Conservation (phyloP, 2,797 vertebrate species). For the Serranus cabrilla region DNA sequence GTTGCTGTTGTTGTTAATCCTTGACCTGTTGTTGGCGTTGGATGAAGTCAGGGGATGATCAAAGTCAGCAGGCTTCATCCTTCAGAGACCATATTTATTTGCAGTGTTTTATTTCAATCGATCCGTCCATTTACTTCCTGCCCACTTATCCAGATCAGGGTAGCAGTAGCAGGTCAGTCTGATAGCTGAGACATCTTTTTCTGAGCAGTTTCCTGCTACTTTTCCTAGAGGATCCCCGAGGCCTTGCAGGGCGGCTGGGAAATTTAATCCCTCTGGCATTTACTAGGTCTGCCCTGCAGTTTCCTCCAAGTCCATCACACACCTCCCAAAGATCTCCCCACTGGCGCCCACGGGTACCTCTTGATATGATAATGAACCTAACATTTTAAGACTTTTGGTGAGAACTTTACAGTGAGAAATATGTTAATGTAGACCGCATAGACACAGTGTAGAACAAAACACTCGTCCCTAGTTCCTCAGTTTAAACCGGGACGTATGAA, state of each 20-base stretch:
- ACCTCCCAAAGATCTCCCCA: constrained; percentile 1
- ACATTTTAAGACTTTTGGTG: background rate
- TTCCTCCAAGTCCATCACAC: background rate
- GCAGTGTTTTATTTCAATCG: constrained; percentile 8
- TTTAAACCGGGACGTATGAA: background rate
- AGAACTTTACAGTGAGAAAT: background rate
- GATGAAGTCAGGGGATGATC: background rate
- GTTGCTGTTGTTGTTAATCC: too few species aligned
- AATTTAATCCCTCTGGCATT: constrained; percentile 11
- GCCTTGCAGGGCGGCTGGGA: background rate
- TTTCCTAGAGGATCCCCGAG: constrained; percentile 1
- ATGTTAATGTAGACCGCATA: background rate
- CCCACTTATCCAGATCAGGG: constrained; percentile 7
- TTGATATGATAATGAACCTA: background rate
- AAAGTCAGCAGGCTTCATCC: background rate
- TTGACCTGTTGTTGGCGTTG: background rate
- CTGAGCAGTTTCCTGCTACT: constrained; percentile 14
- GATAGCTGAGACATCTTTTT: background rate
- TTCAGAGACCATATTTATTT: constrained; percentile 2
- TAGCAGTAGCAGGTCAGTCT: background rate
- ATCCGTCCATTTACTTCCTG: constrained; percentile 21
- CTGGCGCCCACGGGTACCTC: background rate
- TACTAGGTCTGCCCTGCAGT: background rate
- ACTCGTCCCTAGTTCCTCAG: constrained; percentile 4
- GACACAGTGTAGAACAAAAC: background rate